Evolutionary conservation across 2,888 invertebrate species (phyloP), one percentile per base, ranked within the genome.

Genomic region (Argyra leucocephala): DNA sequence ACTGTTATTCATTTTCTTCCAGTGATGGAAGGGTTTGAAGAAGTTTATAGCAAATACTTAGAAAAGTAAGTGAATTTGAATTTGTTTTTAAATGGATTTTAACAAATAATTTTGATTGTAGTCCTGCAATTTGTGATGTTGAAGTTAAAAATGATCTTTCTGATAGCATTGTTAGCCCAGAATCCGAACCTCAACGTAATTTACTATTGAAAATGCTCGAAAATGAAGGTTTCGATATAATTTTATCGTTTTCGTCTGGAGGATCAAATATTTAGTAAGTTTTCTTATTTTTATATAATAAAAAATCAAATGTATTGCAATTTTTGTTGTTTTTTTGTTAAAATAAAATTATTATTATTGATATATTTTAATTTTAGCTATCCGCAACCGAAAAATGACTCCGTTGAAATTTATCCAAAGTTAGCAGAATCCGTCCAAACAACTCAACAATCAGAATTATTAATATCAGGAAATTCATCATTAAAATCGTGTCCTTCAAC

Each of bases 1-100:
- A 82, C 88, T 0, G 89, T 92, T 5, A 76, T 96, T 57, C 91
- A 93, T 76, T 84, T 96, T 70, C 83, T 93, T 70, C 94, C 94
- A 0, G 82, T 72, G 22, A 76, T 76, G 10, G 73, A 75, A 5
- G 74, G 74, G 60, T 80, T 77, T 57, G 69, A 73, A 2, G 37
- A 67, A 12, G 71, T 78, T 63, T 72, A 74, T 4, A 61, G 69
- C 12, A 74, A 75, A 69, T 80, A 73, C 67, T 71, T 72, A 15
- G 66, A 66, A 65, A 78, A 80, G 77, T 78, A 62, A 72, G 76
- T 71, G 31, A 31, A 57, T 10, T 10, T 12, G 2, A 57, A n/a
- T 22, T 60, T 57, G 21, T 59, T 31, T 18, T 26, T 57, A 6
- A 4, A 36, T 15, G 18, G 15, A 18, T 12, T 12, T 22, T 4